Percentiles rank a stretch among this genome's conserved stretches.
These are phyloP conservation scores for Cotesia typhae DNA, from an alignment of 1,140 invertebrate genomes.

Conservation along the genomic window DNA sequence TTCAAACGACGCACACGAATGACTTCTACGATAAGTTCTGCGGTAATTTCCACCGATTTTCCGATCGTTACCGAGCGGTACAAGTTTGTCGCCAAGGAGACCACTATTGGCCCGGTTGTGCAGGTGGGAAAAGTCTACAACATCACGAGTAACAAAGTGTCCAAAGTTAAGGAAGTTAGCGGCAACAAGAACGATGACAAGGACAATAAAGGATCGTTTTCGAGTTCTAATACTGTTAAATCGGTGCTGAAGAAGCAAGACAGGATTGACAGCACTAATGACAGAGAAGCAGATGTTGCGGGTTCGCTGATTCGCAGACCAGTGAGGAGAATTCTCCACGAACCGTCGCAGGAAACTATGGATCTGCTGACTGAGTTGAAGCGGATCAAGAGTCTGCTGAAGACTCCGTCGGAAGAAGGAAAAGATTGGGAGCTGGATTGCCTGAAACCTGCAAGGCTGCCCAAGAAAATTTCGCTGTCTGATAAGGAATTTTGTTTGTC, in stretches of 20 bases:
- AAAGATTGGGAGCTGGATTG: conserved; percentile 47
- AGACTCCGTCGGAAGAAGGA: conserved; percentile 54
- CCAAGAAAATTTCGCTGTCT: conserved; percentile 59
- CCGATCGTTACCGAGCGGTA: conserved; percentile 14
- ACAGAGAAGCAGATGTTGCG: conserved; percentile 51
- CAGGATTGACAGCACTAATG: conserved; percentile 53
- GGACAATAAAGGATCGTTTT: conserved; percentile 10
- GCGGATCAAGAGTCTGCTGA: conserved; percentile 58
- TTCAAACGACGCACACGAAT: conserved; percentile 55
- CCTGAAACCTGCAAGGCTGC: conserved; percentile 46
- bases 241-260: conserved; percentile 57
- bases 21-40: too few relatives aligned
- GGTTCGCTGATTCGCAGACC: conserved; percentile 46
- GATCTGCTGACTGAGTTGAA: conserved; percentile 59
- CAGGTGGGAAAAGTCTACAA: conserved; percentile 9
- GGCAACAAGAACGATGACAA: background rate
- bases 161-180: too few relatives aligned
- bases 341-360: conserved; percentile 62
- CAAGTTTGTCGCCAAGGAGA: conserved; percentile 21
- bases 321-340: conserved; percentile 53
- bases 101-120: conserved; percentile 15
- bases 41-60: conserved; percentile 13
- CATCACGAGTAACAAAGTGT: conserved; percentile 10
- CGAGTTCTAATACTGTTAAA: conserved; percentile 22
- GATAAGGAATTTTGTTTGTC: conserved; percentile 63